Conservation (phyloP, 2,113 vertebrate species). For the Columbina picui region DNA sequence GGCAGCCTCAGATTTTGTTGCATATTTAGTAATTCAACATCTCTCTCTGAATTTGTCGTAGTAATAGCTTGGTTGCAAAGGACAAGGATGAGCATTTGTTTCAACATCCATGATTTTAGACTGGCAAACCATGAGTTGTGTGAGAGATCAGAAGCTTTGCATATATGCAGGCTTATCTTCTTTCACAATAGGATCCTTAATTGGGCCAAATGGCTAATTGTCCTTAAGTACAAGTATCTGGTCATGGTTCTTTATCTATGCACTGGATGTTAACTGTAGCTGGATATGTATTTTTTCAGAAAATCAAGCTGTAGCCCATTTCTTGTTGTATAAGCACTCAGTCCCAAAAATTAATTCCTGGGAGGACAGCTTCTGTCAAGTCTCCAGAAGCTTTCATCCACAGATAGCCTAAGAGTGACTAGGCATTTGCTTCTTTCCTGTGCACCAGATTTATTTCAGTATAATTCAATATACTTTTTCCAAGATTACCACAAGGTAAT, state of each 20-base stretch:
- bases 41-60: neutral
- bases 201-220: neutral
- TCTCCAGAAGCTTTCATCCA: neutral
- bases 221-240: neutral
- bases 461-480: neutral
- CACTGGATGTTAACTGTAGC: neutral
- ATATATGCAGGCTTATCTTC: neutral
- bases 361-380: neutral
- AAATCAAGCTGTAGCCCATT: neutral
- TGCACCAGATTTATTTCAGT: neutral
- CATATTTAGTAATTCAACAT: neutral
- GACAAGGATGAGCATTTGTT: neutral
- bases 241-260: neutral
- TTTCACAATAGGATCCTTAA: neutral
- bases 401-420: neutral
- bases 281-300: neutral
- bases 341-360: neutral
- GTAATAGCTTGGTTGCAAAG: neutral
- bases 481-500: neutral
- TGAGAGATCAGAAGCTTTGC: neutral
- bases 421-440: neutral
- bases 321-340: neutral
- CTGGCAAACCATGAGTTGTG: neutral
- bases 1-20: neutral
- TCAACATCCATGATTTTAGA: neutral